Evolutionary conservation across 53 echinoderm and acorn worm species (phyloP), one percentile per base, ranked within the genome.

Genomic region (Glandiceps talaboti): DNA sequence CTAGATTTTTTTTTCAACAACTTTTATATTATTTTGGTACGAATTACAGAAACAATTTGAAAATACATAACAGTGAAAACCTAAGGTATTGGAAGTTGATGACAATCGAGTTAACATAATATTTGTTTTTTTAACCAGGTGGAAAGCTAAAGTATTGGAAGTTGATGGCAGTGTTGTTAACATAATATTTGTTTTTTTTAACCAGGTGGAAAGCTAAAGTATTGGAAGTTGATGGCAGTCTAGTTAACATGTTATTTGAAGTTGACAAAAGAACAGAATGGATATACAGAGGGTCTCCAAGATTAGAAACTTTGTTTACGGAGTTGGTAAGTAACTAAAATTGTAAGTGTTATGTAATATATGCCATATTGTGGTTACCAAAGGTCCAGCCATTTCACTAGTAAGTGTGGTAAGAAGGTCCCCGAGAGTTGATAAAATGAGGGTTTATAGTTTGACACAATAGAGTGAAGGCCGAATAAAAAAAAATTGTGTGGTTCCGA

Each of bases 221-320:
- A 6, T 29, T 87, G 26, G 88, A 95, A 33, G 96, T 95, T 0
- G 88, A 95, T 77, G 88, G 90, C 29, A 92, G 92, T 73, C 80
- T 95, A 27, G 96, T 88, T 28, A 81, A 90, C 32, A 92, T 95
- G 96, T 83, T 84, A 14, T 95, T 92, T 81, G 79, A 81, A 0
- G 82, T 84, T 27, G 84, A 83, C 75, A 75, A 84, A 27, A 88
- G 92, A 73, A 90, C 81, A 30, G 96, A 95, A 75, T 95, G 92
- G 92, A 86, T 95, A 28, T 95, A 95, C 81, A 84, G 90, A 79
- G 96, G 96, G 6, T 95, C 96, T 29, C 88, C 96, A 33, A 86
- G 96, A 78, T 81, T 95, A 0, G 90, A 92, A 75, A 92, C 96
- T 25, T 87, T 95, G 0, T 88, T 84, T 32, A 78, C 82, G 31